Percentiles rank a stretch among this genome's conserved stretches.
These are phyloP conservation scores for Axinella damicornis DNA, from an alignment of 37 sponge, comb jelly and placozoan species.

Conservation along the genomic window DNA sequence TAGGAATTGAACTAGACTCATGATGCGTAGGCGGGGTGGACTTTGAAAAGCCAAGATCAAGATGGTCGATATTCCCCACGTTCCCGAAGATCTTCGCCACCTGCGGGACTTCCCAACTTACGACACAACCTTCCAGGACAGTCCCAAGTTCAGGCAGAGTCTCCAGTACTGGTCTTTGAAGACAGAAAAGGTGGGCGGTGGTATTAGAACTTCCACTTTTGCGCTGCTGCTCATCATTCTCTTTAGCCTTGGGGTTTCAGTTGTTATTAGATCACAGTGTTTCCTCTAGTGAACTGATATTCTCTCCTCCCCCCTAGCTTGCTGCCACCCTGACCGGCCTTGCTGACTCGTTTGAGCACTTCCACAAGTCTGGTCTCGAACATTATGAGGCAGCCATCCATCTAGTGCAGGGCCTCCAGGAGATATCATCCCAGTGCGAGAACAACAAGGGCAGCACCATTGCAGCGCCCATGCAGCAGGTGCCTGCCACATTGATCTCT, in stretches of 20 bases:
- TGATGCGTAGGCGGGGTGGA: no score
- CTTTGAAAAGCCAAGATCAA: no score
- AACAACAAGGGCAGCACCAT: slow-evolving; percentile 8
- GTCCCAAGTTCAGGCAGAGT: slow-evolving; percentile 70
- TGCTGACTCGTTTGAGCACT: slow-evolving; percentile 44
- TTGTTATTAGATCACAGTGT: no score
- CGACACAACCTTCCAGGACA: slow-evolving; percentile 69
- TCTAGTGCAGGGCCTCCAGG: slow-evolving; percentile 21
- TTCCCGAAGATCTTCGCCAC: slow-evolving; percentile 48
- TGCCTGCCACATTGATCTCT: background rate
- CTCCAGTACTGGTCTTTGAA: slow-evolving; percentile 64
- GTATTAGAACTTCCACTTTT: no score
- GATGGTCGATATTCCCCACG: slow-evolving; percentile 47
- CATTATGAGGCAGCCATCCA: slow-evolving; percentile 59
- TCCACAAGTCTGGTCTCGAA: slow-evolving; percentile 56
- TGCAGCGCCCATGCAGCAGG: slow-evolving; percentile 9
- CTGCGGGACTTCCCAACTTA: slow-evolving; percentile 72
- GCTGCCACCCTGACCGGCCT: slow-evolving; percentile 39
- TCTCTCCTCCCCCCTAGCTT: slow-evolving; percentile 15
- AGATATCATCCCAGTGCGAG: slow-evolving; percentile 22
- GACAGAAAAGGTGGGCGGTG: slow-evolving; percentile 69
- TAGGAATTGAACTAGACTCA: no score
- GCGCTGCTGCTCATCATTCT: no score
- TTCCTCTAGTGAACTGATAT: no score
- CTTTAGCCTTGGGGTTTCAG: no score